Percentiles rank a stretch among this genome's conserved stretches.
Conservation (phyloP, 2,888 invertebrate species). For the Diadromus collaris region DNA sequence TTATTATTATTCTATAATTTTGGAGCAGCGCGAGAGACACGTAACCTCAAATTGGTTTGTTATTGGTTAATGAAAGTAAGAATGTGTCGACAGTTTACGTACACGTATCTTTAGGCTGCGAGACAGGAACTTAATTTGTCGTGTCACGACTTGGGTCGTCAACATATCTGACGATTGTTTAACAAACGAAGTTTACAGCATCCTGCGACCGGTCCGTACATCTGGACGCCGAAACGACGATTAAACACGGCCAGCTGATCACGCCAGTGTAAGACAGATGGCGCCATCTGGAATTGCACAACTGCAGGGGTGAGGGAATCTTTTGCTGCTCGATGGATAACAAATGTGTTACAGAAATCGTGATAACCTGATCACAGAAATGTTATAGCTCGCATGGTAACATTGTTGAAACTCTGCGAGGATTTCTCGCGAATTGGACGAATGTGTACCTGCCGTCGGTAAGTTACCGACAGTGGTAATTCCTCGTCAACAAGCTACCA, state of each 20-base stretch:
- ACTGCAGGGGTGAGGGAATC: neutral
- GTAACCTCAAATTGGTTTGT: slow-evolving; percentile 24
- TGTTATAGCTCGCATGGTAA: neutral
- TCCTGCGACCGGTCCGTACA: slow-evolving; percentile 6
- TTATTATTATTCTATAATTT: neutral
- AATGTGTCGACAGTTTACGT: slow-evolving; percentile 31
- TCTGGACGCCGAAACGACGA: neutral
- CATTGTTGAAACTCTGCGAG: neutral
- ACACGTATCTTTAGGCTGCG: slow-evolving; percentile 52
- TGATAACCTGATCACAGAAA: neutral
- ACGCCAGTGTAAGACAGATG: neutral
- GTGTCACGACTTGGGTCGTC: slow-evolving; percentile 18
- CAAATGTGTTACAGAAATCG: neutral
- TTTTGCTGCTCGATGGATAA: neutral
- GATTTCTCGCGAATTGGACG: neutral
- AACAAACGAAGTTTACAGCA: slow-evolving; percentile 24
- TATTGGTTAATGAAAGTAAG: neutral
- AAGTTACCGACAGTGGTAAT: neutral
- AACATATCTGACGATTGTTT: slow-evolving; percentile 53
- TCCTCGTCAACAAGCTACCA: neutral
- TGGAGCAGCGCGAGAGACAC: neutral
- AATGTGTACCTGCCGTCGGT: neutral
- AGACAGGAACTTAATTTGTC: slow-evolving; percentile 38
- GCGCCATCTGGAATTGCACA: neutral
- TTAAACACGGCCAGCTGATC: neutral